Base-by-base conservation (phyloP, 35 echinoderm and acorn worm genomes). In the Diadema setosum region DNA sequence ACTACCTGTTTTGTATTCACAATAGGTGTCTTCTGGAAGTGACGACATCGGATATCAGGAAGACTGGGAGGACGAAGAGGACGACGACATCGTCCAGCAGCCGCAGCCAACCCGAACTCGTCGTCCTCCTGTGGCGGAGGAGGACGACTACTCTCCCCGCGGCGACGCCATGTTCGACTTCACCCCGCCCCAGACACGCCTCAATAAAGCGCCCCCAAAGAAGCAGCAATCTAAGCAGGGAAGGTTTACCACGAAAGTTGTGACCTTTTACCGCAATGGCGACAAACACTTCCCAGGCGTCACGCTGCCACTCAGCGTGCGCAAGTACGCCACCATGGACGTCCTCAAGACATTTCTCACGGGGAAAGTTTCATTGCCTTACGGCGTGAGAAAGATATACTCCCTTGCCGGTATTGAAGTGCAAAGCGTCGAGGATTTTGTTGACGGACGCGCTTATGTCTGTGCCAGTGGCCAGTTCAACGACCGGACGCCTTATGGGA, bases 251-350 rank as follows among this genome's bases (percentile, higher is more conserved):
- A 96, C 94, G 15, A 93, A 88, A 81, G 87, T 93, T 14, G 88
- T 97, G 4, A 97, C 95, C 0, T 97, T 97, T 61, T 97, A 91
- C 30, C 91, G 95, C 1, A 97, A 97, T 84, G 95, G 95, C 6
- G 95, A 97, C 70, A 97, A 91, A 84, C 95, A 97, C 82, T 97
- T 91, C 45, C 85, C 91, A 60, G 95, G 95, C 7, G 46, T 93
- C 14, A 82, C 88, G 36, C 40, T 97, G 14, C 95, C 95, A 5
- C 85, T 97, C 20, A 97, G 90, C 61, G 65, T 81, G 20, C 70
- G 76, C 44, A 90, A 91, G 30, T 97, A 87, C 46, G 21, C 69
- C 42, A 93, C 80, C 40, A 94, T 92, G 91, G 95, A 97, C 46
- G 83, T 90, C 0, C 88, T 97, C 12, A 41, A 91, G 46, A 90